These are phyloP conservation scores for Percina caprodes DNA, from an alignment of 2,113 vertebrate genomes.

Conservation along the genomic window DNA sequence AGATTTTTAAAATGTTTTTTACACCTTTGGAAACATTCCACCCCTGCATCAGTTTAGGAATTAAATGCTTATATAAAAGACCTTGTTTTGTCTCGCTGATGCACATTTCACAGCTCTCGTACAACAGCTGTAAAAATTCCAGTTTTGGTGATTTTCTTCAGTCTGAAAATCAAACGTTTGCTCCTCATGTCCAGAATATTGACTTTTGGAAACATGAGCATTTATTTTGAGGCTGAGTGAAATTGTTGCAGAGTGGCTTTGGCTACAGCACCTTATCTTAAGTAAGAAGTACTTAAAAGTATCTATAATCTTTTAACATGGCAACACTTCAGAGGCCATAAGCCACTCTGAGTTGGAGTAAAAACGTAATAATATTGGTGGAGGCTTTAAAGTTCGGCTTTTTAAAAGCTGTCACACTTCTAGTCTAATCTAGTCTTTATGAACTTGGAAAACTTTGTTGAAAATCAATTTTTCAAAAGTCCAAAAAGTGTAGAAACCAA, in stretches of 20 bases:
- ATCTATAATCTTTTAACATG: conserved; percentile 60
- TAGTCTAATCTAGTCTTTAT: conserved; percentile 34
- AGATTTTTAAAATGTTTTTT: conserved; percentile 38
- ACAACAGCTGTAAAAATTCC: conserved; percentile 17
- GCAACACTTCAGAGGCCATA: conserved; percentile 43
- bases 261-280: conserved; percentile 52
- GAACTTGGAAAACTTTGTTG: conserved; percentile 28
- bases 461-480: conserved; percentile 25
- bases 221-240: conserved; percentile 23
- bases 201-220: neutral
- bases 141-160: conserved; percentile 14
- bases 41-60: conserved; percentile 36
- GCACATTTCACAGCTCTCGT: conserved; percentile 29
- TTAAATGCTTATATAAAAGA: conserved; percentile 25
- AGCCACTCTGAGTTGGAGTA: conserved; percentile 32
- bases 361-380: conserved; percentile 26
- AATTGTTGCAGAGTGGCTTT: conserved; percentile 38
- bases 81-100: conserved; percentile 25
- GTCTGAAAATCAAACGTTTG: conserved; percentile 9
- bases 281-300: conserved; percentile 49
- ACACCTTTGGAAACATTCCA: conserved; percentile 37
- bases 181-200: conserved; percentile 1
- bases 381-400: conserved; percentile 59
- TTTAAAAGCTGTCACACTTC: conserved; percentile 35
- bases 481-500: conserved; percentile 25